Conservation (phyloP, 2,113 vertebrate genomes). For the Caracal caracal region DNA sequence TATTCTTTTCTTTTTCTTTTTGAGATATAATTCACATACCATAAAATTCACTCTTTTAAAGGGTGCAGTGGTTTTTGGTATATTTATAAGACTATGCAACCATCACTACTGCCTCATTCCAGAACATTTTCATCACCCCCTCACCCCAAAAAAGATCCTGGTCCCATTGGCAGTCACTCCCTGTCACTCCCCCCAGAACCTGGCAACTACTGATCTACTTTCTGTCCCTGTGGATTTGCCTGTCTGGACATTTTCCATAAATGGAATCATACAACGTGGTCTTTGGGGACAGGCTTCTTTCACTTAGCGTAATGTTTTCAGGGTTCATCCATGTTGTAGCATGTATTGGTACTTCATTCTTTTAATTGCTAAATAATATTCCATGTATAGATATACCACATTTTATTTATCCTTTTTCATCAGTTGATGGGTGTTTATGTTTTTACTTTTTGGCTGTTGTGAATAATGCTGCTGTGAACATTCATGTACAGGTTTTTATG, state of each 20-base stretch:
- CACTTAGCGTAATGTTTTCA: not conserved
- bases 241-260: not conserved
- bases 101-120: not conserved
- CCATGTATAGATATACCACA: not conserved
- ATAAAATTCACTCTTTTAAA: conserved; percentile 41
- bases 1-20: conserved; percentile 11
- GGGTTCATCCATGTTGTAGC: not conserved
- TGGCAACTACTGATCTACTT: not conserved
- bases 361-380: conserved; percentile 42
- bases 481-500: not conserved
- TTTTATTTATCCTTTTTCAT: conserved; percentile 16
- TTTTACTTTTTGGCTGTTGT: conserved; percentile 14
- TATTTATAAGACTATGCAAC: conserved; percentile 14
- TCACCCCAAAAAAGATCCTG: not conserved
- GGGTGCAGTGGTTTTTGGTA: conserved; percentile 28
- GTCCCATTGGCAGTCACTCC: not conserved
- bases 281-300: conserved; percentile 17
- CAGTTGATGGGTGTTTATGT: not conserved
- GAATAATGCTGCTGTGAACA: not conserved
- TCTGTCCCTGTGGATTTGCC: not conserved
- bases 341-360: not conserved
- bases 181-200: no score
- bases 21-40: not conserved
- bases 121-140: not conserved
- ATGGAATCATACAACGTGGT: not conserved